Percentiles rank a stretch among this genome's conserved stretches.
Evolutionary conservation across 92 coral and sea anemone species (phyloP).

Genomic region (Metridium senile): DNA sequence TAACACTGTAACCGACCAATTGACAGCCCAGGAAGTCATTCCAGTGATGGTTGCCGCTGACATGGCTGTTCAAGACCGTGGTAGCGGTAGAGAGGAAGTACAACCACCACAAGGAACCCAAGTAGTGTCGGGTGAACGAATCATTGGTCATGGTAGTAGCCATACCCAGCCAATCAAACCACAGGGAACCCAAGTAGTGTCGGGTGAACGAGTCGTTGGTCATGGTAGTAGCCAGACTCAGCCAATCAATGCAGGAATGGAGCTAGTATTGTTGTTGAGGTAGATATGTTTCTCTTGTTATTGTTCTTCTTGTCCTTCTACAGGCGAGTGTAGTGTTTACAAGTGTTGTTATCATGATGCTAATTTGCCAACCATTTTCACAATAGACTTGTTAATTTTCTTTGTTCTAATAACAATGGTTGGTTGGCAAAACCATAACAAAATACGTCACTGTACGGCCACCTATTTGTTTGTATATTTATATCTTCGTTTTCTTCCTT

Average conservation of each 20-base stretch:
- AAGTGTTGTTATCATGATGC: too few relatives aligned
- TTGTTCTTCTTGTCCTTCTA: neutral
- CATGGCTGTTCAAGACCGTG: neutral
- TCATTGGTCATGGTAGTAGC: neutral
- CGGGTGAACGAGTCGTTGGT: too few relatives aligned
- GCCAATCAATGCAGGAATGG: conserved; percentile 22
- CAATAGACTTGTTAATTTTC: too few relatives aligned
- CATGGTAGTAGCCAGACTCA: conserved; percentile 3
- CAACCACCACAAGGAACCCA: neutral
- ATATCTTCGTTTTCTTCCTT: too few relatives aligned
- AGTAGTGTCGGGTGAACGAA: too few relatives aligned
- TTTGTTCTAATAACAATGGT: too few relatives aligned
- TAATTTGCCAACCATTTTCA: too few relatives aligned
- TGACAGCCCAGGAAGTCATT: neutral
- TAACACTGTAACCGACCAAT: neutral
- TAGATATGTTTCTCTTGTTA: neutral
- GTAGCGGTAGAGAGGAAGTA: neutral
- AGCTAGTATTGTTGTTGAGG: conserved; percentile 30
- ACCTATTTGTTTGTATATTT: too few relatives aligned
- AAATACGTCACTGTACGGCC: too few relatives aligned
- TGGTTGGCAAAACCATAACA: too few relatives aligned
- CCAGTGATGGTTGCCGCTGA: conserved; percentile 2
- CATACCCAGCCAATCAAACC: neutral
- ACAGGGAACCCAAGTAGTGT: neutral
- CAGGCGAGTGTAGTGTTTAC: too few relatives aligned